Percentiles rank a stretch among this genome's conserved stretches.
phyloP scores from a whole-genome alignment of 2,797 vertebrate genomes.

The Microcaecilia unicolor region DNA sequence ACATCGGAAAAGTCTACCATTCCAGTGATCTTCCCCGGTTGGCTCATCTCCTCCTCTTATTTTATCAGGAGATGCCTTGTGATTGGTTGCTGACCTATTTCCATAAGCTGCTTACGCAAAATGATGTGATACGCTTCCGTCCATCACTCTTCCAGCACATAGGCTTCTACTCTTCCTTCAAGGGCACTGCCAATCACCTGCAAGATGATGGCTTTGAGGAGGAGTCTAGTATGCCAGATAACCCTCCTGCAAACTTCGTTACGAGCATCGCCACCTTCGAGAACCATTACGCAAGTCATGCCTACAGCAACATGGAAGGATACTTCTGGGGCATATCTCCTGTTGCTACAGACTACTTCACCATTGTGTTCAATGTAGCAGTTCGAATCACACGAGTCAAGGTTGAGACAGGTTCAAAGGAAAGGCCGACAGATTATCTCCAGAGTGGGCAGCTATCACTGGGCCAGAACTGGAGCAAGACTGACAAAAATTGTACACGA shows the following conservation, averaged over 20 bases:
- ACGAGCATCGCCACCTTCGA: slow-evolving; percentile 49
- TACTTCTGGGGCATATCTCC: slow-evolving; percentile 74
- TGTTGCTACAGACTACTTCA: slow-evolving; percentile 44
- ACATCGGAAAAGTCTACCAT: slow-evolving; percentile 77
- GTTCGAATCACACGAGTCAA: slow-evolving; percentile 35
- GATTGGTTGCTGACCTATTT: slow-evolving; percentile 75
- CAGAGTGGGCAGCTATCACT: slow-evolving; percentile 56
- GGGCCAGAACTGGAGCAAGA: slow-evolving; percentile 14
- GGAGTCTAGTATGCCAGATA: slow-evolving; percentile 18
- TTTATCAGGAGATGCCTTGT: slow-evolving; percentile 77
- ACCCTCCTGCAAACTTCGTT: slow-evolving; percentile 28
- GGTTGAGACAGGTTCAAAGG: slow-evolving; percentile 51
- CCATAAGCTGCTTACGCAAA: slow-evolving; percentile 60
- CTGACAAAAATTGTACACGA: slow-evolving; percentile 28
- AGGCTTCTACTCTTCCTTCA: slow-evolving; percentile 61
- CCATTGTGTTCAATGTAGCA: slow-evolving; percentile 46
- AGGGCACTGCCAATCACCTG: slow-evolving; percentile 52
- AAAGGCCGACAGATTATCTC: slow-evolving; percentile 42
- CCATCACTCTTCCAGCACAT: slow-evolving; percentile 72
- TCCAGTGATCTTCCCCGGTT: slow-evolving; percentile 60
- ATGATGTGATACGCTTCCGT: slow-evolving; percentile 52
- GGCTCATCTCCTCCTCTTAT: slow-evolving; percentile 71
- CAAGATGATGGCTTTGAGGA: slow-evolving; percentile 58
- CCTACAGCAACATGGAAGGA: slow-evolving; percentile 48
- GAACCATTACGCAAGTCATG: slow-evolving; percentile 47